phyloP scores from a whole-genome alignment of 2,113 vertebrate species.

The Sardina pilchardus region DNA sequence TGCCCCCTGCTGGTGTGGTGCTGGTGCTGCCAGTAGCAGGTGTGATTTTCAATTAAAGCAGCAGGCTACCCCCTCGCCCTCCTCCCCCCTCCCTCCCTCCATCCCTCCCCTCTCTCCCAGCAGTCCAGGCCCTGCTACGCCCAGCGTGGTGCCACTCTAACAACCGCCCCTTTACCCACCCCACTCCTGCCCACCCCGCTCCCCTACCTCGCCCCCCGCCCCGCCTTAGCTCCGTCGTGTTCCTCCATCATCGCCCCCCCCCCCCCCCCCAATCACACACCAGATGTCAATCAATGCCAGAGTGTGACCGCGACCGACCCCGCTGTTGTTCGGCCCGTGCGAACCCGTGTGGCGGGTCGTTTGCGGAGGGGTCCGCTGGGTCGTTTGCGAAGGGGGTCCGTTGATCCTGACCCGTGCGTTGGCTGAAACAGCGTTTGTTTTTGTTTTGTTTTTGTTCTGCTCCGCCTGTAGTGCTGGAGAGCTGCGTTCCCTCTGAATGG shows the following conservation, averaged over 20 bases:
- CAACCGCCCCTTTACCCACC: neutral
- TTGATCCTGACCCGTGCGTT: too few relatives aligned
- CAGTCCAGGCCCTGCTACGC: conserved; percentile 32
- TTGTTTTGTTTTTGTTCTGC: neutral
- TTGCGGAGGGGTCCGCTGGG: too few relatives aligned
- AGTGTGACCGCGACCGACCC: too few relatives aligned
- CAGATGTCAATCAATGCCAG: neutral
- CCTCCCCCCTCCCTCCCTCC: neutral
- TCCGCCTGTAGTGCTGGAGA: neutral
- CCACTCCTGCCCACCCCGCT: neutral
- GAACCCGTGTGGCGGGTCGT: too few relatives aligned
- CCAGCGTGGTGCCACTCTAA: neutral
- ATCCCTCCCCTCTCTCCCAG: conserved; percentile 52
- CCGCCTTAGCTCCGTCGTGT: too few relatives aligned
- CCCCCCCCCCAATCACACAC: neutral
- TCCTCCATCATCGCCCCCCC: neutral
- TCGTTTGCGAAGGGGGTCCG: too few relatives aligned
- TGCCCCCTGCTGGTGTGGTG: conserved; percentile 70
- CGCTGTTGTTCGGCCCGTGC: neutral
- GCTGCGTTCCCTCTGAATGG: neutral
- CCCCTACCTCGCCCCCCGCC: neutral
- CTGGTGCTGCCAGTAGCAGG: conserved; percentile 73
- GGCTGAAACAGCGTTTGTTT: neutral
- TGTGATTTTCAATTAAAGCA: conserved; percentile 77
- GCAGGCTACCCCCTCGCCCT: conserved; percentile 57